phyloP scores from a whole-genome alignment of 1,140 invertebrate genomes.

The Anastatus disparis region DNA sequence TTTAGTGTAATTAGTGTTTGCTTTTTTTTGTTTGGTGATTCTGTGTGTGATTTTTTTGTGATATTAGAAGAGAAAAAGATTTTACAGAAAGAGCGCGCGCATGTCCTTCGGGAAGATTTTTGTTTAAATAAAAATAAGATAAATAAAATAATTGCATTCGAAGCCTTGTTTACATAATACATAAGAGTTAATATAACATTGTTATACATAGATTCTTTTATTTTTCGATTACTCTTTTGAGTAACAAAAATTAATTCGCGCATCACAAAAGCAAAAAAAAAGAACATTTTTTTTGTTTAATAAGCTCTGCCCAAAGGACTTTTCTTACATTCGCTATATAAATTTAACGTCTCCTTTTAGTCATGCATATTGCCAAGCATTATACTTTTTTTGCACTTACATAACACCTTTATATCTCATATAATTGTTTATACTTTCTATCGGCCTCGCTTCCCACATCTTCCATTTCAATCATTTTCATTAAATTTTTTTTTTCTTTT shows the following conservation, averaged over 20 bases:
- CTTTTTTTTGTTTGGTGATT: not conserved
- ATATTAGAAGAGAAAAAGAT: slow-evolving; percentile 24
- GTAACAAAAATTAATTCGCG: slow-evolving; percentile 8
- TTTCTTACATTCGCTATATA: not conserved
- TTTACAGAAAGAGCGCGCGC: slow-evolving; percentile 8
- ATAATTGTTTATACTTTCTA: slow-evolving; percentile 39
- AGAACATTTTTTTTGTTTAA: too few relatives aligned
- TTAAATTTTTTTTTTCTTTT: slow-evolving; percentile 1
- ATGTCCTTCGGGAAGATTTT: slow-evolving; percentile 28
- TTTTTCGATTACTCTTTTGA: slow-evolving; percentile 8
- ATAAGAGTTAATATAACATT: slow-evolving; percentile 6
- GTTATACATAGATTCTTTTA: too few relatives aligned
- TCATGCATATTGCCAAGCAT: slow-evolving; percentile 11
- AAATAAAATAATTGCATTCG: not conserved
- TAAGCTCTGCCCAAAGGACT: slow-evolving; percentile 20
- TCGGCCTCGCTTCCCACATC: not conserved
- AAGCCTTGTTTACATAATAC: not conserved
- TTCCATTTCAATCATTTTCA: not conserved
- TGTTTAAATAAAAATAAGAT: not conserved
- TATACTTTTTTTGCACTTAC: slow-evolving; percentile 30
- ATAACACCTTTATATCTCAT: slow-evolving; percentile 36
- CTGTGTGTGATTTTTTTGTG: slow-evolving; percentile 18
- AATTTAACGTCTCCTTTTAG: not conserved
- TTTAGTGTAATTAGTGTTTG: too few relatives aligned
- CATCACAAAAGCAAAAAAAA: slow-evolving; percentile 8